Conservation (phyloP, 2,888 invertebrate species). For the Lypha dubia region DNA sequence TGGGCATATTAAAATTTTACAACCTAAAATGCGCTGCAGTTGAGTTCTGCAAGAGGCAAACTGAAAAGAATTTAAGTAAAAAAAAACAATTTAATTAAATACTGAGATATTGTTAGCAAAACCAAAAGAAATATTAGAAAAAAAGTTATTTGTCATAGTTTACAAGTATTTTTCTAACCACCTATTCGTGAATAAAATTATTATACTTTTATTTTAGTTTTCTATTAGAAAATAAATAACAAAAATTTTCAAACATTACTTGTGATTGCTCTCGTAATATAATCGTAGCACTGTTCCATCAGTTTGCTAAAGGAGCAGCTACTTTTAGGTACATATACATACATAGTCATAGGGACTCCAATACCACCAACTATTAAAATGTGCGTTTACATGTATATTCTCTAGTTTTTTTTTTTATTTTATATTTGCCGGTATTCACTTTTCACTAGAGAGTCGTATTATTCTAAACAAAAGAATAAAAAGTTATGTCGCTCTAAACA, state of each 20-base stretch:
- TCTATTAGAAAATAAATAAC: too few species aligned
- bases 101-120: too few species aligned
- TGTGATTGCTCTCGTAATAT: not conserved
- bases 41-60: not conserved
- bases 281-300: not conserved
- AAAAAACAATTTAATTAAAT: not conserved
- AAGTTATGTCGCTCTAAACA: constrained; percentile 78
- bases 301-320: not conserved
- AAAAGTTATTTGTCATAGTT: too few species aligned
- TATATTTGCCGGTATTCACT: constrained; percentile 17
- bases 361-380: constrained; percentile 52
- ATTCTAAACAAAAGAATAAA: constrained; percentile 82
- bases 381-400: constrained; percentile 23
- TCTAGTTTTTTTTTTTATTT: constrained; percentile 52
- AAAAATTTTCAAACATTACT: not conserved
- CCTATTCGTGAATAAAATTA: too few species aligned
- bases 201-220: too few species aligned
- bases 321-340: not conserved
- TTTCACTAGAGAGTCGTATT: constrained; percentile 71
- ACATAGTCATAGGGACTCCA: constrained; percentile 21
- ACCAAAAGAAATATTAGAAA: not conserved
- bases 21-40: constrained; percentile 66
- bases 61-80: not conserved
- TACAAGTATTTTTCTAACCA: too few species aligned
- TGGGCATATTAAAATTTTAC: constrained; percentile 81